Evolutionary conservation across 2,888 invertebrate species (phyloP).

Genomic region (Tenthredo amoena): DNA sequence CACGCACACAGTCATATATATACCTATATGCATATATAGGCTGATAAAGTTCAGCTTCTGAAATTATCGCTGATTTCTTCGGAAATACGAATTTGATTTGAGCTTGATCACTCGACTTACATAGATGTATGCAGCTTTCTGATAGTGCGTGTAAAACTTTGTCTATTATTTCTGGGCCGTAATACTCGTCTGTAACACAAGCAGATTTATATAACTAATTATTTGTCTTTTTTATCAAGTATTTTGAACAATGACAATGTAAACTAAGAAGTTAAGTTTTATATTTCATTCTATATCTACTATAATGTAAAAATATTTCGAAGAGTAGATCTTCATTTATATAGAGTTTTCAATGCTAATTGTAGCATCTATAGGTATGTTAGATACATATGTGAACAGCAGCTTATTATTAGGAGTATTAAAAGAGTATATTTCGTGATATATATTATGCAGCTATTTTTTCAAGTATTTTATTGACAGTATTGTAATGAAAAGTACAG

Average conservation of each 20-base stretch:
- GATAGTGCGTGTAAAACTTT: background rate
- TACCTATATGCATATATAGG: background rate
- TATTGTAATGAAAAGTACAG: slow-evolving; percentile 16
- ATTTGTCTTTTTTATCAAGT: slow-evolving; percentile 6
- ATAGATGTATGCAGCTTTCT: background rate
- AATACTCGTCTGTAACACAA: slow-evolving; percentile 42
- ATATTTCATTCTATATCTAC: background rate
- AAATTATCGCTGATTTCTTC: background rate
- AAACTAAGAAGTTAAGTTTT: slow-evolving; percentile 13
- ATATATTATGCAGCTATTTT: slow-evolving; percentile 29
- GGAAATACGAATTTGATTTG: background rate
- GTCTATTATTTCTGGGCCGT: slow-evolving; percentile 13
- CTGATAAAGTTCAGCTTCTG: background rate
- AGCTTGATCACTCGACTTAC: background rate
- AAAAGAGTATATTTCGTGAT: slow-evolving; percentile 24
- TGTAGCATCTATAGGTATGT: slow-evolving; percentile 13
- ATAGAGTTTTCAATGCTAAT: slow-evolving; percentile 15
- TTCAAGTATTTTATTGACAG: slow-evolving; percentile 19
- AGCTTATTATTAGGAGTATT: slow-evolving; percentile 18
- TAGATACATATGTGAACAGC: background rate
- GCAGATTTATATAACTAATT: background rate
- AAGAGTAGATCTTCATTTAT: slow-evolving; percentile 40
- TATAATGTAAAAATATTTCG: slow-evolving; percentile 12
- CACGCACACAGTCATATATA: background rate
- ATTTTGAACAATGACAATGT: slow-evolving; percentile 30